Evolutionary conservation across 2,797 vertebrate species (phyloP).

Genomic region (Morelia viridis): DNA sequence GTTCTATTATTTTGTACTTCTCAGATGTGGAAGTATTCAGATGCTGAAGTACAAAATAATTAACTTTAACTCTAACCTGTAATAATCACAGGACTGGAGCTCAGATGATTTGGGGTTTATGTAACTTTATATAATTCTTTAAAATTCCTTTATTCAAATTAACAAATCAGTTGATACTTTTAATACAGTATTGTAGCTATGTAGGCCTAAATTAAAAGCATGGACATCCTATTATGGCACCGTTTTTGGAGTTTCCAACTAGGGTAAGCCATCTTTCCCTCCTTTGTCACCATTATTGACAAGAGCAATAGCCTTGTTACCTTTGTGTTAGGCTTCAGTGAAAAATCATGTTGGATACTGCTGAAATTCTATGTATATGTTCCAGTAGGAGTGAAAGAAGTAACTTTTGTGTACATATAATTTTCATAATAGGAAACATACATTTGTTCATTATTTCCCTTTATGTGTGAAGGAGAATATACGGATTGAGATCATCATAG

Average conservation of each 20-base stretch:
- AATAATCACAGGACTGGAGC: constrained; percentile 22
- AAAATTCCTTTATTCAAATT: background rate
- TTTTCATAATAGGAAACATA: too few relatives aligned
- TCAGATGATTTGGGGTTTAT: constrained; percentile 6
- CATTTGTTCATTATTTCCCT: background rate
- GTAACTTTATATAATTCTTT: background rate
- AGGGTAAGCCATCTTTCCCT: background rate
- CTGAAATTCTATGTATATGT: background rate
- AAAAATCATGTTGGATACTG: background rate
- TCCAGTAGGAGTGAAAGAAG: background rate
- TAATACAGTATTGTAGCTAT: background rate
- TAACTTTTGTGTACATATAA: background rate
- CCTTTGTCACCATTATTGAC: background rate
- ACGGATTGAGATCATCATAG: background rate
- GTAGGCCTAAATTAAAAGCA: background rate
- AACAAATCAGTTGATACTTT: background rate
- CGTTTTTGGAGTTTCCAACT: background rate
- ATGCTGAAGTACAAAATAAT: background rate
- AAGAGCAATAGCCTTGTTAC: background rate
- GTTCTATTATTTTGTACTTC: background rate
- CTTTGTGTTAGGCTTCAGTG: background rate
- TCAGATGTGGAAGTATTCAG: background rate
- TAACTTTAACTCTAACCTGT: background rate
- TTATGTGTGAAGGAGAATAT: background rate
- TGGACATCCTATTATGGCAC: background rate